Base-by-base conservation (phyloP, 1,140 invertebrate species). In the Eubasilissa regina region DNA sequence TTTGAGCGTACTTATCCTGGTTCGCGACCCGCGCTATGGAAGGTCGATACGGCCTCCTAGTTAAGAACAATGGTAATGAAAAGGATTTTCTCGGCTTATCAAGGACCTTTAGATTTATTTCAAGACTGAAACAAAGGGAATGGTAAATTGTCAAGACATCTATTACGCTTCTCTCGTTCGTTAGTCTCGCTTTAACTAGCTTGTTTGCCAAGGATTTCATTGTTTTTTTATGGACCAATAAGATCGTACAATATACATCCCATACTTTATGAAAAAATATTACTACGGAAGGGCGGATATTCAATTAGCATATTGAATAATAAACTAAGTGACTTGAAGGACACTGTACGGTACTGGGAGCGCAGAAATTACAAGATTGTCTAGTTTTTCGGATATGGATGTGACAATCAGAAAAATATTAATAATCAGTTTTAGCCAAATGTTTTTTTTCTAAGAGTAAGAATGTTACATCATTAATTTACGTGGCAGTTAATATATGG, bases 21-120 rank as follows among this genome's bases (percentile, higher is more conserved):
- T 35, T 35, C 25, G 6, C 25, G 6, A 35, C 25, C 25, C 25
- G 25, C 25, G 25, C 25, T 6, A 1, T 51, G 11, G 48, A 51
- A 51, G 48, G 48, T 51, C 48, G 48, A 51, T 51, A 60, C 58
- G 58, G 58, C 17, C 58, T 60, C n/a, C 58, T 25, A 15, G 58
- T 25, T 60, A 17, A 10, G 21, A 60, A 60, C 58, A 60, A 60
- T 60, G 15, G 58, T 60, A 60, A 60, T 60, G 58, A 60, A 60
- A 60, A 60, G 58, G 58, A 60, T 60, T 60, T 25, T 60, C 58
- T 25, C 58, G 21, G 58, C 58, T 60, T 60, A 60, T 60, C 58
- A 60, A 60, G 58, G 21, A 60, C 58, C 58, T 60, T 25, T 60
- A 60, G 58, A 60, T 60, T 60, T 60, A 60, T 60, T 60, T 60